Conservation (phyloP, 1,140 invertebrate species). For the Psix sp. region DNA sequence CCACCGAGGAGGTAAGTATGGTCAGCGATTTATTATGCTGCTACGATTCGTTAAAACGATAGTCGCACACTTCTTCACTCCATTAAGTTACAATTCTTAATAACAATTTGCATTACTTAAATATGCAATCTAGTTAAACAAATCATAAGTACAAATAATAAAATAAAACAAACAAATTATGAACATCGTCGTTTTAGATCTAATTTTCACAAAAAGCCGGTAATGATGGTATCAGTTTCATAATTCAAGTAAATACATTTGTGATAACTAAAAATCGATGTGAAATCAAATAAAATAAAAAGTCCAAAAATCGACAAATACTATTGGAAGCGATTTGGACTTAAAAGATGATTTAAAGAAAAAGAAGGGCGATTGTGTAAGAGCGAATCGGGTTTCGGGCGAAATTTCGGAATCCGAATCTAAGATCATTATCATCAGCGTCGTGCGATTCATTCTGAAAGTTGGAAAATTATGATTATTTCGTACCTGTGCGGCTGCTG, state of each 20-base stretch:
- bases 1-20: conserved; percentile 32
- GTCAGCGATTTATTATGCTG: conserved; percentile 48
- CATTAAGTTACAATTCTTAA: background rate
- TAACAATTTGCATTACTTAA: background rate
- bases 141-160: too few relatives aligned
- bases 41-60: conserved; percentile 45
- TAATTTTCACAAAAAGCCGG: too few relatives aligned
- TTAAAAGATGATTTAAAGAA: conserved; percentile 38
- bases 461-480: conserved; percentile 58
- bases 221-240: too few relatives aligned
- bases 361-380: conserved; percentile 9
- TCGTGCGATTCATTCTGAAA: conserved; percentile 45
- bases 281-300: too few relatives aligned
- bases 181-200: too few relatives aligned
- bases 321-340: too few relatives aligned
- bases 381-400: conserved; percentile 15
- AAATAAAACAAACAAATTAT: too few relatives aligned
- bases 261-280: too few relatives aligned
- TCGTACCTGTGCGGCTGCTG: conserved; percentile 49
- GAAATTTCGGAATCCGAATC: conserved; percentile 35
- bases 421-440: conserved; percentile 52
- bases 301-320: too few relatives aligned
- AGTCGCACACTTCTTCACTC: conserved; percentile 21
- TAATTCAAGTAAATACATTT: too few relatives aligned
- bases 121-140: too few relatives aligned